phyloP scores from a whole-genome alignment of 2,113 vertebrate species.

The Crotalus helleri region DNA sequence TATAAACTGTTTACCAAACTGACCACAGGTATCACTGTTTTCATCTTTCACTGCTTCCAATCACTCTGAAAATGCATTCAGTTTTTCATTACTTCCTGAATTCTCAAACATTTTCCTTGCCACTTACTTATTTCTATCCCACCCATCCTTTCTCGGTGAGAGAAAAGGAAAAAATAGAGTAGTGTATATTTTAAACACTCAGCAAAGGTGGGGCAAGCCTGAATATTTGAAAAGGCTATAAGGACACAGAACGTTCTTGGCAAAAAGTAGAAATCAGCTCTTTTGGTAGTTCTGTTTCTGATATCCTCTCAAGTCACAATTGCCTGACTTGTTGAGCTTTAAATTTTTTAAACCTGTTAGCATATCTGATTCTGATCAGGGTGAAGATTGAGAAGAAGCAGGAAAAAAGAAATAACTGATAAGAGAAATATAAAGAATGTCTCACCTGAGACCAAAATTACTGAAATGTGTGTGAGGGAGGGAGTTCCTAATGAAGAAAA shows the following conservation, averaged over 20 bases:
- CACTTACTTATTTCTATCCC: no score
- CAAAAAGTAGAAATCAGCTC: background rate
- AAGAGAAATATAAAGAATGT: background rate
- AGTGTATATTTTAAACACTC: background rate
- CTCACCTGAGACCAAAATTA: background rate
- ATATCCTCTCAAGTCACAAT: background rate
- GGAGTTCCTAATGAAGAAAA: background rate
- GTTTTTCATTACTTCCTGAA: no score
- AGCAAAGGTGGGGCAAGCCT: background rate
- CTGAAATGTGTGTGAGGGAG: background rate
- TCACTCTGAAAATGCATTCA: no score
- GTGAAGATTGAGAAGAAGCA: background rate
- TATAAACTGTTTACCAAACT: no score
- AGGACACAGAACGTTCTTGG: background rate
- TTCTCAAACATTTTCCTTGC: no score
- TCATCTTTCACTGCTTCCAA: background rate
- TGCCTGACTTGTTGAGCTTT: background rate
- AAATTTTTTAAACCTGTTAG: background rate
- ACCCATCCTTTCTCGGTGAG: background rate
- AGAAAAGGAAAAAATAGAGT: background rate
- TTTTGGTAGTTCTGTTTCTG: background rate
- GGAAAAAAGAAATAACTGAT: background rate
- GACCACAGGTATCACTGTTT: background rate
- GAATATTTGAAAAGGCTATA: background rate
- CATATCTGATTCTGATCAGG: background rate